A percentile compares a stretch with the other conserved stretches of the same genome.
phyloP scores from a whole-genome alignment of 2,888 invertebrate genomes.

The Drosophila bunnanda region DNA sequence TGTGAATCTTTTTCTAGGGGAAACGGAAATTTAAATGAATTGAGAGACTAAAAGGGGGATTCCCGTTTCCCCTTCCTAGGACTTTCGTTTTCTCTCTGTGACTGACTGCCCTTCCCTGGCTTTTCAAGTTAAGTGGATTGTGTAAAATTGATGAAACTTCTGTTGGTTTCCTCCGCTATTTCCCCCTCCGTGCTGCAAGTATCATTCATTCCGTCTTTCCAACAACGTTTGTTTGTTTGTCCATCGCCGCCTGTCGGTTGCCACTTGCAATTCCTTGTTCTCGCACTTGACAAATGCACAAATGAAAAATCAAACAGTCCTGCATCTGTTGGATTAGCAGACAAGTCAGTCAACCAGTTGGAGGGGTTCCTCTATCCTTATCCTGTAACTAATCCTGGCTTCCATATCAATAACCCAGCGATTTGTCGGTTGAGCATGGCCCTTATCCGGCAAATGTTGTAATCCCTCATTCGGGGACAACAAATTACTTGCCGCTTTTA shows the following conservation, averaged over 20 bases:
- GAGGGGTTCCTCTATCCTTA: too few species aligned
- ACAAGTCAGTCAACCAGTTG: conserved; percentile 1
- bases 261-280: conserved; percentile 53
- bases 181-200: background rate
- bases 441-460: conserved; percentile 30
- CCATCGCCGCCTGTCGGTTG: conserved; percentile 36
- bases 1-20: background rate
- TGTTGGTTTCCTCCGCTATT: conserved; percentile 12
- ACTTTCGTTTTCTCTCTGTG: conserved; percentile 1
- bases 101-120: conserved; percentile 32
- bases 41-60: background rate
- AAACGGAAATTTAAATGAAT: conserved; percentile 34
- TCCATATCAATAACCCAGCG: conserved; percentile 51
- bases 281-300: conserved; percentile 66
- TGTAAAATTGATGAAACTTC: conserved; percentile 62
- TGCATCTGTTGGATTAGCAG: conserved; percentile 47
- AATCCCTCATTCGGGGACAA: conserved; percentile 41
- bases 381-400: conserved; percentile 6
- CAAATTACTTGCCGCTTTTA: conserved; percentile 67
- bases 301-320: conserved; percentile 64
- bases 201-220: background rate
- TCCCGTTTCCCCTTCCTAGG: background rate
- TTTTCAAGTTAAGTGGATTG: conserved; percentile 58
- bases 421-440: conserved; percentile 56
- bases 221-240: conserved; percentile 14